These are phyloP conservation scores for Theonella swinhoei DNA, from an alignment of 37 sponge, comb jelly and placozoan species.

Conservation along the genomic window DNA sequence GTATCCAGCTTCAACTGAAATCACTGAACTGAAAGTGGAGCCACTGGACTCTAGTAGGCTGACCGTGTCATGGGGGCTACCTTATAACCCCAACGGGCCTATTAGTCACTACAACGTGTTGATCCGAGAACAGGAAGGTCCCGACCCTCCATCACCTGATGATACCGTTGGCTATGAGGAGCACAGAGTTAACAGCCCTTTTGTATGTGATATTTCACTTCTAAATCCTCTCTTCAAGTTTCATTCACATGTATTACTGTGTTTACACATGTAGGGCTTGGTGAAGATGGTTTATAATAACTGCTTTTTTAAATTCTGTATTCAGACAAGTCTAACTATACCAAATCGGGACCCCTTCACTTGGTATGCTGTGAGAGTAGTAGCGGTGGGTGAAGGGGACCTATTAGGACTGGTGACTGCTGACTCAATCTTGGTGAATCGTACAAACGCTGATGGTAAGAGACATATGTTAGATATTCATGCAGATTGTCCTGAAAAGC, in stretches of 20 bases:
- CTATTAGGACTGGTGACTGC: neutral
- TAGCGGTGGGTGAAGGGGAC: neutral
- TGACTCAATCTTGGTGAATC: neutral
- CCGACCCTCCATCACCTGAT: neutral
- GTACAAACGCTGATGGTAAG: neutral
- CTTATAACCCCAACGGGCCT: slow-evolving; percentile 30
- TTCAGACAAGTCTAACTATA: too few relatives aligned
- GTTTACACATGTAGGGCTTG: neutral
- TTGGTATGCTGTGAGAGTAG: neutral
- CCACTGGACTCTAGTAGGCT: neutral
- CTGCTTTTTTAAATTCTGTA: too few relatives aligned
- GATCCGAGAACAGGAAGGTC: neutral
- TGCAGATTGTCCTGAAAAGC: too few relatives aligned
- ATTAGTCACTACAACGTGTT: slow-evolving; percentile 10
- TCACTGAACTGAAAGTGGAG: slow-evolving; percentile 17
- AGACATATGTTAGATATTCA: too few relatives aligned
- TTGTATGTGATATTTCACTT: too few relatives aligned
- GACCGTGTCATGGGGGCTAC: slow-evolving; percentile 27
- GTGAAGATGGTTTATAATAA: too few relatives aligned
- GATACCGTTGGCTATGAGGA: too few relatives aligned
- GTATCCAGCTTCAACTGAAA: slow-evolving; percentile 16
- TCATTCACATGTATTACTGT: too few relatives aligned
- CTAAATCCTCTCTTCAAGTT: too few relatives aligned
- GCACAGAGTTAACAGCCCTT: too few relatives aligned
- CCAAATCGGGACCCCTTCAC: neutral